Conservation (phyloP, 2,888 invertebrate genomes). For the Bellardia bayeri region DNA sequence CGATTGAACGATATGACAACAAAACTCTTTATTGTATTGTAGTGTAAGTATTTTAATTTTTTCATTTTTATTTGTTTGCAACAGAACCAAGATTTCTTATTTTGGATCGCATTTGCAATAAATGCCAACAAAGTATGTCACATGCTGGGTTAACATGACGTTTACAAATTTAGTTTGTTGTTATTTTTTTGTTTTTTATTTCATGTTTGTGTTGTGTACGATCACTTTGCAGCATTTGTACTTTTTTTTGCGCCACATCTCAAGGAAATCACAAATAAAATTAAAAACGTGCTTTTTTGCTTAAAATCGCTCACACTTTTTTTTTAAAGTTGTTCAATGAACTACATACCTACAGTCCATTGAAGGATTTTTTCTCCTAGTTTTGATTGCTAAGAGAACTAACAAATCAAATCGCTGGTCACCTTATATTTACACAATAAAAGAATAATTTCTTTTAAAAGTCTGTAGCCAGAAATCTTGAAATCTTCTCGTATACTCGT, state of each 20-base stretch:
- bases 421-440: background rate
- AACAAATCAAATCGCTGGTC: background rate
- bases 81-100: conserved; percentile 8
- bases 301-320: conserved; percentile 51
- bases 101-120: conserved; percentile 29
- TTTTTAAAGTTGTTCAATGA: conserved; percentile 2
- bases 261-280: conserved; percentile 62
- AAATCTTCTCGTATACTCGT: no score
- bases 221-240: conserved; percentile 19
- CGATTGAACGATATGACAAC: conserved; percentile 68
- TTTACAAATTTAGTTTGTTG: conserved; percentile 65
- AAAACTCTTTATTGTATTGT: conserved; percentile 47
- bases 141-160: conserved; percentile 70
- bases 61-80: conserved; percentile 14
- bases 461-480: background rate
- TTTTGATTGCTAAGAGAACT: background rate
- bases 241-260: conserved; percentile 54
- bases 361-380: conserved; percentile 2
- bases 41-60: conserved; percentile 23
- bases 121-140: conserved; percentile 64
- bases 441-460: conserved; percentile 11
- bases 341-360: background rate
- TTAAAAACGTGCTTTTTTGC: conserved; percentile 64
- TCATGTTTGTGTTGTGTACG: conserved; percentile 32
- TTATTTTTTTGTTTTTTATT: conserved; percentile 31